A percentile compares a stretch with the other conserved stretches of the same genome.
phyloP scores from a whole-genome alignment of 2,113 vertebrate genomes.

The Nothoprocta perdicaria region DNA sequence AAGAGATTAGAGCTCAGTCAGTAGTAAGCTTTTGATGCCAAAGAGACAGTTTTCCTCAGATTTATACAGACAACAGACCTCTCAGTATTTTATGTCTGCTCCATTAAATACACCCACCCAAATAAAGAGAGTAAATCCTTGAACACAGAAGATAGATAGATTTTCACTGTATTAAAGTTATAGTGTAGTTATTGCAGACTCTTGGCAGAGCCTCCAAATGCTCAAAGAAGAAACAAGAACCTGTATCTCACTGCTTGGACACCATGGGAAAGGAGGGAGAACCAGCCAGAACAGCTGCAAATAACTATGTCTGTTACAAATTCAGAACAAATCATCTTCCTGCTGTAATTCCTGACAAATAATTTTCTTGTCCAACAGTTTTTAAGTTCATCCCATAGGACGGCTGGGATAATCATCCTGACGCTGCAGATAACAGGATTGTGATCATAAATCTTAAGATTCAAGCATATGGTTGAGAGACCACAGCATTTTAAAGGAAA shows the following conservation, averaged over 20 bases:
- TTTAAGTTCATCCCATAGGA: slow-evolving; percentile 19
- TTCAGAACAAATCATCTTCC: slow-evolving; percentile 43
- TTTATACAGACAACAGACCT: not conserved
- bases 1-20: not conserved
- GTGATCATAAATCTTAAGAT: slow-evolving; percentile 52
- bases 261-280: not conserved
- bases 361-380: slow-evolving; percentile 50
- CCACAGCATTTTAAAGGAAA: slow-evolving; percentile 25
- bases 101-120: not conserved
- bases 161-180: not conserved
- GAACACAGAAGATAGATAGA: not conserved
- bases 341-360: slow-evolving; percentile 45
- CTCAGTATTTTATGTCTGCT: not conserved
- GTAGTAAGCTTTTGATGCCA: not conserved
- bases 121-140: not conserved
- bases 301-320: slow-evolving; percentile 42
- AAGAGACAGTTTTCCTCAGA: not conserved
- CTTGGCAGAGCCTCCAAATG: not conserved
- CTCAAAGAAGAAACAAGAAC: slow-evolving; percentile 30
- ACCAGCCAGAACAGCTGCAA: slow-evolving; percentile 49
- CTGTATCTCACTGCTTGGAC: slow-evolving; percentile 19
- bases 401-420: slow-evolving; percentile 53
- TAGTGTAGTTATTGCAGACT: not conserved
- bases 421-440: slow-evolving; percentile 61
- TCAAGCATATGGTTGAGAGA: slow-evolving; percentile 47